Conservation (phyloP, 2,797 vertebrate species). For the Cyclura pinguis region DNA sequence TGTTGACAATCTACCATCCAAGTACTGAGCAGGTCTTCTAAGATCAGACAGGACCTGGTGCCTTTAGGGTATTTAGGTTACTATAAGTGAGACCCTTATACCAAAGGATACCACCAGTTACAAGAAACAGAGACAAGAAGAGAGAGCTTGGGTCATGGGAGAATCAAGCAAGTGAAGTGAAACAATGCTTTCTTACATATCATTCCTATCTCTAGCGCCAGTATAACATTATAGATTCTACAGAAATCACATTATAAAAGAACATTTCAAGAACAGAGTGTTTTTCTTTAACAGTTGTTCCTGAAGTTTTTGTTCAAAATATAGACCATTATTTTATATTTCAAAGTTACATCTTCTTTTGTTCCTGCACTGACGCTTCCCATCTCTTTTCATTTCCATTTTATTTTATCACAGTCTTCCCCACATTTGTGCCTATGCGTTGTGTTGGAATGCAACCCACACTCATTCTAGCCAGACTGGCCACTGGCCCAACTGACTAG, state of each 20-base stretch:
- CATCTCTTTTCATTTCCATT: neutral
- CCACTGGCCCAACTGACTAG: too few relatives aligned
- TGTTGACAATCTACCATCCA: too few relatives aligned
- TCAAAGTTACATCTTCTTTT: neutral
- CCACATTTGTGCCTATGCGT: neutral
- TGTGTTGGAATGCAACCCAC: neutral
- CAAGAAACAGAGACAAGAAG: too few relatives aligned
- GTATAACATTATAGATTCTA: neutral
- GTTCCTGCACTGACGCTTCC: neutral
- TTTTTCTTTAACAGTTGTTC: neutral
- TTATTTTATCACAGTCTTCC: neutral
- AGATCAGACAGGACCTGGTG: too few relatives aligned
- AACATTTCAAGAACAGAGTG: neutral
- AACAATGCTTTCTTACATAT: neutral
- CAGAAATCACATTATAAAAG: neutral
- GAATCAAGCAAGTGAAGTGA: too few relatives aligned
- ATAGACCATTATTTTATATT: neutral
- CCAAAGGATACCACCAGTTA: too few relatives aligned
- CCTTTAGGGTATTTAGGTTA: too few relatives aligned
- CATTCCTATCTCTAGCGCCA: neutral
- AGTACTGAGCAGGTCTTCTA: too few relatives aligned
- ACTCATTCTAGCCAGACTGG: neutral
- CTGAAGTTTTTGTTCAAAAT: neutral
- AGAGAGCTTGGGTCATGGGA: too few relatives aligned
- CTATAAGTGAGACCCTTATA: too few relatives aligned